Base-by-base conservation (phyloP, 2,888 invertebrate species). In the Lymantria monacha region DNA sequence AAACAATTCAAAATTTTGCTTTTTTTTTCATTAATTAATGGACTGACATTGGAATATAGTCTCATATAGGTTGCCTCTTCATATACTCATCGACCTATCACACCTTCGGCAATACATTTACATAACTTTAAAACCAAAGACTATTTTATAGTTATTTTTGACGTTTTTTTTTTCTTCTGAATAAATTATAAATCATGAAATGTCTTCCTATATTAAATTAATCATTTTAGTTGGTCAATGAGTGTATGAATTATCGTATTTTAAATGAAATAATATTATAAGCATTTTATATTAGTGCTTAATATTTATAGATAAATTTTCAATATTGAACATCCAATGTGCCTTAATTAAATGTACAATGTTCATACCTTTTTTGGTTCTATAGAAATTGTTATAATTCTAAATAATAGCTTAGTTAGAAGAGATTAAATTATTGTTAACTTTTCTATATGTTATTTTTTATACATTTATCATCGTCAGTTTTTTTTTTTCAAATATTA, bases 381-480 rank as follows among this genome's bases (percentile, higher is more conserved):
- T 88, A 83, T 85, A 81, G 61, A 79, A 76, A 63, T 67, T 88
- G 87, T 89, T 89, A 85, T 67, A 81, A 71, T 81, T 84, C 83
- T 87, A 86, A 79, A 74, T 76, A 76, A 71, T 80, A 80, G 76
- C 81, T 85, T 83, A 83, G 82, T 80, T 86, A 86, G 85, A 86
- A 80, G 87, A 90, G 88, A 90, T 89, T 90, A 90, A 90, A 89
- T 89, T 89, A 90, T 90, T 90, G 89, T 90, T 91, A 88, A 90
- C 83, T 88, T 86, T 85, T 80, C 87, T 87, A 77, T 83, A 87
- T 85, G 82, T 88, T 88, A 86, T 85, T 85, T 80, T 81, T 82
- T 85, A 81, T 81, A 74, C 69, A 70, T 68, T 69, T 68, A 73
- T 70, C 65, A 57, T 66, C 65, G 52, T 73, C 67, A 67, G 60